Evolutionary conservation across 2,888 invertebrate genomes (phyloP), one percentile per base, ranked within the genome.

Genomic region (Ophion ventricosus): DNA sequence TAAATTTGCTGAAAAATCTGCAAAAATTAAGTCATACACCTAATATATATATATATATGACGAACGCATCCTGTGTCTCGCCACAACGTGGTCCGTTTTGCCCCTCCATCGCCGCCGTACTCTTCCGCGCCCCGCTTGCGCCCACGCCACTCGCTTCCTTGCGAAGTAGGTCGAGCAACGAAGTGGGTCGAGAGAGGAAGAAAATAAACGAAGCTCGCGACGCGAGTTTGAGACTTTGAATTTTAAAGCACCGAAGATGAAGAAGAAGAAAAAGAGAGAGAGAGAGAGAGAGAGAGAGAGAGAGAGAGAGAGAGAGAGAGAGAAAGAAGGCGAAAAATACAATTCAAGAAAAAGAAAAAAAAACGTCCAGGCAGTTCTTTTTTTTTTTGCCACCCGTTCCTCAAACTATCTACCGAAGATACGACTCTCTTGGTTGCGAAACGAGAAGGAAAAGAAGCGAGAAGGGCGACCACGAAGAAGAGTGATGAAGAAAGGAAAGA

Each of bases 271-370:
- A 8, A 35, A 8, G 35, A 8, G 0, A 5, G 35, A 35, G 35
- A 8, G 0, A 5, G 35, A 35, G 35, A 35, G 4, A 35, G 8
- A 54, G 49, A 49, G 49, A 49, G 49, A 49, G 49, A 49, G 49
- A 49, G 49, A 49, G 57, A 57, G 20, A 57, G 57, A 57, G 57
- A 57, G 20, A 57, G 57, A 57, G 57, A 20, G 56, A 56, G 56
- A 56, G 56, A 57, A 3, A 61, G 61, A 57, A 57, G 20, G 20
- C 7, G 57, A 57, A n/a, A 57, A 10, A 23, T 20, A 25, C 5
- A 59, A 59, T 25, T 5, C 1, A 23, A 20, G 25, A 59, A 59
- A 10, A 63, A 63, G 35, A 29, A 63, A 5, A 61, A 61, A 61
- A 5, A 8, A 11, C 49, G 4, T 49, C 8, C 35, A 8, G 8